Conservation (phyloP, 2,797 vertebrate genomes). For the Pangasius macronema region DNA sequence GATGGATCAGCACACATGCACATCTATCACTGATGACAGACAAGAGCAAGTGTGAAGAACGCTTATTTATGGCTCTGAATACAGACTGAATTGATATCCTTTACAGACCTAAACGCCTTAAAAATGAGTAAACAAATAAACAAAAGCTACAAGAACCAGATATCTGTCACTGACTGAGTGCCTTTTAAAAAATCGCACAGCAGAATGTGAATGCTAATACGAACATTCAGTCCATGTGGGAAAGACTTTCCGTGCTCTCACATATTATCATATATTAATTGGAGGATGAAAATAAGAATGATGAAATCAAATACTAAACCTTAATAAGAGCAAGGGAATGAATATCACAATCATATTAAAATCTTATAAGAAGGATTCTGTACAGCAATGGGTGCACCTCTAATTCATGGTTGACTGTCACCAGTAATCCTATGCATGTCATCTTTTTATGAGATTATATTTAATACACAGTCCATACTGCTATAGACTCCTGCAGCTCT, state of each 20-base stretch:
- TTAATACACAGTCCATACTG: conserved; percentile 23
- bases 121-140: conserved; percentile 61
- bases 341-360: conserved; percentile 45
- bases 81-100: conserved; percentile 59
- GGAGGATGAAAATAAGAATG: background rate
- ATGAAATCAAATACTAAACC: conserved; percentile 43
- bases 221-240: conserved; percentile 14
- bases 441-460: conserved; percentile 46
- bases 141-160: conserved; percentile 56
- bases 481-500: conserved; percentile 19
- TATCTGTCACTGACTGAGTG: conserved; percentile 55
- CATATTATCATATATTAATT: conserved; percentile 10
- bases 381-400: conserved; percentile 26
- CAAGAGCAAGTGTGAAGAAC: conserved; percentile 57
- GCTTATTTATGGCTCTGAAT: conserved; percentile 60
- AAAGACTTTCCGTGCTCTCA: conserved; percentile 25
- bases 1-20: conserved; percentile 58
- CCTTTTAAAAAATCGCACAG: conserved; percentile 37
- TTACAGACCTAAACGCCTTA: conserved; percentile 56
- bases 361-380: conserved; percentile 32
- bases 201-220: conserved; percentile 45
- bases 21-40: conserved; percentile 63
- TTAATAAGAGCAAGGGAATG: conserved; percentile 39
- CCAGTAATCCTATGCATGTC: conserved; percentile 31
- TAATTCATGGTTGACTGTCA: conserved; percentile 37